phyloP scores from a whole-genome alignment of 2,797 vertebrate genomes.

The Tenualosa ilisha region DNA sequence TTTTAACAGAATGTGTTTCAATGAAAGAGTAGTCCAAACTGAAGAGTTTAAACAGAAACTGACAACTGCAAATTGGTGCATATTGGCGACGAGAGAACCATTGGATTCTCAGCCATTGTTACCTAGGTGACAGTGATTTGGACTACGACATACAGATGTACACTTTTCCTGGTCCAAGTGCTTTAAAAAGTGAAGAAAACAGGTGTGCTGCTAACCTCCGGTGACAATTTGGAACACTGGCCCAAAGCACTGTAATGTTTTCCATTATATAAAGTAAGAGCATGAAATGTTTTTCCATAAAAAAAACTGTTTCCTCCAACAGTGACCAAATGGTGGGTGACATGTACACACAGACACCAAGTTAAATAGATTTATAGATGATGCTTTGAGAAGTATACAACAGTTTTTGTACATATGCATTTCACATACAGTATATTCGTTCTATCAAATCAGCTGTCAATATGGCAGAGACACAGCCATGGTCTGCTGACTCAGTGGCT shows the following conservation, averaged over 20 bases:
- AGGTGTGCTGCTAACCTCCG: constrained; percentile 19
- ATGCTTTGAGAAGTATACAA: constrained; percentile 19
- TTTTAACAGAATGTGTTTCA: not conserved
- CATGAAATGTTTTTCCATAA: constrained; percentile 25
- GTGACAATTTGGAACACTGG: constrained; percentile 18
- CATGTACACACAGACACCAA: constrained; percentile 22
- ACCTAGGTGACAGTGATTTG: constrained; percentile 25
- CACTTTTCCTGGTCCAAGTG: not conserved
- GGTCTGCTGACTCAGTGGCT: constrained; percentile 5
- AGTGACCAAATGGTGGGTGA: constrained; percentile 13
- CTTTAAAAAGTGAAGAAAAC: constrained; percentile 13
- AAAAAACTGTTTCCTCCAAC: not conserved
- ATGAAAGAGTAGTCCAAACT: not conserved
- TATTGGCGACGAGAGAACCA: not conserved
- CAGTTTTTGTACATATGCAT: constrained; percentile 15
- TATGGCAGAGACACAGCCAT: not conserved
- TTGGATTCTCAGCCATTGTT: constrained; percentile 15
- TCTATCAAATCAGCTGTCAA: constrained; percentile 8
- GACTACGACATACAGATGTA: constrained; percentile 22
- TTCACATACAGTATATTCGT: constrained; percentile 12
- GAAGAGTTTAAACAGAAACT: not conserved
- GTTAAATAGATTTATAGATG: constrained; percentile 25
- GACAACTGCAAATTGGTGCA: not conserved
- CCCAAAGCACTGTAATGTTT: constrained; percentile 9
- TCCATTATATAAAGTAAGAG: constrained; percentile 18